Evolutionary conservation across 1,140 invertebrate species (phyloP).

Genomic region (Sitobion miscanthi): DNA sequence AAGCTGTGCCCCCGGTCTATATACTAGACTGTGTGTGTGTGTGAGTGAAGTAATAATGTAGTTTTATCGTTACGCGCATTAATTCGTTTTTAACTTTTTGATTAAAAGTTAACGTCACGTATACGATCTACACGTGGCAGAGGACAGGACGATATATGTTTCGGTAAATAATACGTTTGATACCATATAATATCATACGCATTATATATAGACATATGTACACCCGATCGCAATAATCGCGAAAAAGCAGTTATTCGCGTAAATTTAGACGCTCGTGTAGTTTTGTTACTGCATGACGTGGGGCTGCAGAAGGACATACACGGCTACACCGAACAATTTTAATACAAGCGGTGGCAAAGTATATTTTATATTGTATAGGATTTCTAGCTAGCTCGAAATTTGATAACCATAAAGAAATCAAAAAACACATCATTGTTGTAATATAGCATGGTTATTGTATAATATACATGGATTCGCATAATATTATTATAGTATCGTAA

Average conservation of each 20-base stretch:
- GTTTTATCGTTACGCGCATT: slow-evolving; percentile 18
- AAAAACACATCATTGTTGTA: too few relatives aligned
- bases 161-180: not conserved
- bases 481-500: not conserved
- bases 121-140: not conserved
- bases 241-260: not conserved
- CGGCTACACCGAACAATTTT: not conserved
- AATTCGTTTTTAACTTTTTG: slow-evolving; percentile 45
- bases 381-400: not conserved
- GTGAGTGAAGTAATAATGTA: not conserved
- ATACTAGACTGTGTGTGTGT: not conserved
- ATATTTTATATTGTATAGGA: not conserved
- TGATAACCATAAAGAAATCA: not conserved
- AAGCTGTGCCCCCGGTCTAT: not conserved
- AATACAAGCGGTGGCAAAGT: not conserved
- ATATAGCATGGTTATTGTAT: too few relatives aligned
- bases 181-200: not conserved
- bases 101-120: slow-evolving; percentile 34
- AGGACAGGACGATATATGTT: not conserved
- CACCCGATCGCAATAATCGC: not conserved
- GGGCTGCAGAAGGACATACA: not conserved
- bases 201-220: too few relatives aligned
- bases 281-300: not conserved
- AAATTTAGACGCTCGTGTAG: not conserved
- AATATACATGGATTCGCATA: too few relatives aligned